Conservation (phyloP, 92 coral and sea anemone genomes). For the Isaurus tuberculatus region DNA sequence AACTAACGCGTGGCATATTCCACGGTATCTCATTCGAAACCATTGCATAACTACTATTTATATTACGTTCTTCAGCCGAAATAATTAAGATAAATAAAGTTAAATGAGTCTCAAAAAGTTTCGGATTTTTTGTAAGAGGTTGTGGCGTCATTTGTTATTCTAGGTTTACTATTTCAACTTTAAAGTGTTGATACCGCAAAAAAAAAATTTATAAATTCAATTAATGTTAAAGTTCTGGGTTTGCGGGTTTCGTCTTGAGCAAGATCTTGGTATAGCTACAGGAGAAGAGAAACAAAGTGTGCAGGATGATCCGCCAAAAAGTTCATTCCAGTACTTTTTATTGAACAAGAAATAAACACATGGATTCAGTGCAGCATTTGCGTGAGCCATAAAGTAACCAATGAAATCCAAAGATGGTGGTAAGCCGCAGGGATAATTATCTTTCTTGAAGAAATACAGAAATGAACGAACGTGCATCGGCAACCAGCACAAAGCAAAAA, state of each 20-base stretch:
- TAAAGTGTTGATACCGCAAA: too few species aligned
- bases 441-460: conserved; percentile 40
- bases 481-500: conserved; percentile 40
- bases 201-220: neutral
- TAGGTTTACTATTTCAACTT: too few species aligned
- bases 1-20: too few species aligned
- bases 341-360: conserved; percentile 40
- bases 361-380: conserved; percentile 32
- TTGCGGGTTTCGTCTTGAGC: conserved; percentile 8
- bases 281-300: neutral
- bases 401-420: conserved; percentile 36
- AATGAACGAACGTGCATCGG: conserved; percentile 51
- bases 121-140: too few species aligned
- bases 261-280: neutral
- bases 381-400: conserved; percentile 45
- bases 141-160: too few species aligned
- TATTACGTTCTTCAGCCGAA: too few species aligned
- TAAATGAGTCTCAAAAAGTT: too few species aligned
- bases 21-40: too few species aligned
- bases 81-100: too few species aligned
- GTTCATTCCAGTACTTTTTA: conserved; percentile 10
- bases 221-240: neutral
- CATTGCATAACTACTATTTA: too few species aligned
- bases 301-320: neutral
- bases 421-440: conserved; percentile 30